phyloP scores from a whole-genome alignment of 2,113 vertebrate species.

The Hyla sarda region DNA sequence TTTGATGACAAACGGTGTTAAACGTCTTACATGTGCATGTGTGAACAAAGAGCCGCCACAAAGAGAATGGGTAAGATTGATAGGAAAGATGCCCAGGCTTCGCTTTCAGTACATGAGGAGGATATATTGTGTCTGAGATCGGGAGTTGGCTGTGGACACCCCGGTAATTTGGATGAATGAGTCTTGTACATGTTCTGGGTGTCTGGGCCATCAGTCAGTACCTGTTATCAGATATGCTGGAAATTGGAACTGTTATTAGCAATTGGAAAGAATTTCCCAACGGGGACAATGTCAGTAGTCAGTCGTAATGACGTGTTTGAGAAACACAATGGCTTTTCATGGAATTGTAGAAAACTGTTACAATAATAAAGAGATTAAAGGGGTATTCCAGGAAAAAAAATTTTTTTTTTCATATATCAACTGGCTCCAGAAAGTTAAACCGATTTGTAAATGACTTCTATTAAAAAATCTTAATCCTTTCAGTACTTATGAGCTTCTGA shows the following conservation, averaged over 20 bases:
- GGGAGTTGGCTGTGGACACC: not conserved
- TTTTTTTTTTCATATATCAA: no score
- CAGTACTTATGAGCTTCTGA: no score
- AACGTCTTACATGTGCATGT: no score
- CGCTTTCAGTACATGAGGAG: constrained; percentile 4
- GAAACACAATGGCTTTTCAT: not conserved
- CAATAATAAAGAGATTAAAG: no score
- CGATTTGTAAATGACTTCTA: no score
- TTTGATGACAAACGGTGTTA: not conserved
- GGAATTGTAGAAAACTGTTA: not conserved
- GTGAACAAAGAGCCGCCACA: constrained; percentile 1
- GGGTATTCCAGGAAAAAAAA: no score
- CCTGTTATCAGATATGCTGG: not conserved
- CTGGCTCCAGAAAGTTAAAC: no score
- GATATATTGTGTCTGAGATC: constrained; percentile 38
- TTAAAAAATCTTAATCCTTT: no score
- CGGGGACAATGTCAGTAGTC: not conserved
- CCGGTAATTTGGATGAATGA: not conserved
- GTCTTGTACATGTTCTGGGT: not conserved
- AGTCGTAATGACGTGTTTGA: not conserved
- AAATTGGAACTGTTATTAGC: not conserved
- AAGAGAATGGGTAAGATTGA: not conserved
- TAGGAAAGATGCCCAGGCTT: constrained; percentile 11
- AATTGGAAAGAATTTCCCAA: not conserved
- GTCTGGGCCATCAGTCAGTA: not conserved